Evolutionary conservation across 2,797 vertebrate genomes (phyloP).

Genomic region (Sebastes hopkinsi): DNA sequence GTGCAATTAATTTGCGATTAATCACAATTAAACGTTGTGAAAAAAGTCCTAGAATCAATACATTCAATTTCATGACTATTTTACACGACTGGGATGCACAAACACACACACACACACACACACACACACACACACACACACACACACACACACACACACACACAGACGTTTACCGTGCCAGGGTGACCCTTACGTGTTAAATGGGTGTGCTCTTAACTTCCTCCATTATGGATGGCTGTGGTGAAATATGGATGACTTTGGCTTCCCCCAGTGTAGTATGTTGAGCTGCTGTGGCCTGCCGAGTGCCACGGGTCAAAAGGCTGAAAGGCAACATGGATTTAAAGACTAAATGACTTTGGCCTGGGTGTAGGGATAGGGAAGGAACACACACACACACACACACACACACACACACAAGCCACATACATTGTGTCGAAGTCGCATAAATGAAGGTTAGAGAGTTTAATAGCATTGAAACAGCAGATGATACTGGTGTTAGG

Average conservation of each 20-base stretch:
- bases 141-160: neutral
- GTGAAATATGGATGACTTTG: slow-evolving; percentile 48
- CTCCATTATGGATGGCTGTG: slow-evolving; percentile 33
- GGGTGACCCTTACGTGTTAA: slow-evolving; percentile 21
- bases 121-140: neutral
- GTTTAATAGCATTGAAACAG: slow-evolving; percentile 36
- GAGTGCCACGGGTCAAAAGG: slow-evolving; percentile 20
- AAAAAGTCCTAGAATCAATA: no score
- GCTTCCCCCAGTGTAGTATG: neutral
- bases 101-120: no score
- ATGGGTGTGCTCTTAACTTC: neutral
- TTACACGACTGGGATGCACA: no score
- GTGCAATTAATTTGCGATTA: no score
- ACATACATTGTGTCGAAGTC: neutral
- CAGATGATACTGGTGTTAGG: slow-evolving; percentile 1
- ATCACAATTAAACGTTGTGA: no score
- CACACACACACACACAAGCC: neutral
- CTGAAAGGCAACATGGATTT: slow-evolving; percentile 22
- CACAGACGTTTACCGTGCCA: neutral
- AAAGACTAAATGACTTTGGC: slow-evolving; percentile 30
- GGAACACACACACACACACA: neutral
- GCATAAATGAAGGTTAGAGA: slow-evolving; percentile 6
- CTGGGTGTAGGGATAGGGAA: neutral
- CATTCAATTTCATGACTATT: no score
- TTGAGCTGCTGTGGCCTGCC: neutral